Conservation (phyloP, 2,888 invertebrate genomes). For the Andrena hattorfiana region DNA sequence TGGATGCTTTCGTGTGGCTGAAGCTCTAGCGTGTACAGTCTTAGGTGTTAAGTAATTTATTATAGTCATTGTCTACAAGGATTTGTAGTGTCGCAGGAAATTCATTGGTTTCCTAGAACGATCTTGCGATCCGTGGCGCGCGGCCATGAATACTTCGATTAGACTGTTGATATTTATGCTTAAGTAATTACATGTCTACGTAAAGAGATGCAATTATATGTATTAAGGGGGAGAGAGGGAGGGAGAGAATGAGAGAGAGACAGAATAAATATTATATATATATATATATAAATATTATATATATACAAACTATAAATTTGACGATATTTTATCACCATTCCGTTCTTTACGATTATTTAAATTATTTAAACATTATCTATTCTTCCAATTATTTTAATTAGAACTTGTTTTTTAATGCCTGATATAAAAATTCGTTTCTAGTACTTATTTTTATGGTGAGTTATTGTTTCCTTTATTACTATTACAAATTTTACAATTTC, state of each 20-base stretch:
- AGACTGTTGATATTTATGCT: slow-evolving; percentile 48
- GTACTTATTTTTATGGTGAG: too few relatives aligned
- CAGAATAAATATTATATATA: slow-evolving; percentile 51
- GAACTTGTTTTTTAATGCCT: too few relatives aligned
- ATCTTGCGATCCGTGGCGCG: slow-evolving; percentile 3
- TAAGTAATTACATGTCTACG: slow-evolving; percentile 41
- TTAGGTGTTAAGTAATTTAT: slow-evolving; percentile 49
- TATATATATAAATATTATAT: slow-evolving; percentile 14
- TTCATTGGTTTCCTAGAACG: neutral
- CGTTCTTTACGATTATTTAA: too few relatives aligned
- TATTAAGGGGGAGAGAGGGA: too few relatives aligned
- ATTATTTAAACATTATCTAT: too few relatives aligned
- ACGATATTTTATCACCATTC: too few relatives aligned
- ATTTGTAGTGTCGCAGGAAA: slow-evolving; percentile 15
- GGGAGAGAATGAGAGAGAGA: neutral
- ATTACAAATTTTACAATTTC: too few relatives aligned
- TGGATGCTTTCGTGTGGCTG: slow-evolving; percentile 13
- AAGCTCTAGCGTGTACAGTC: slow-evolving; percentile 32
- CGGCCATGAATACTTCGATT: slow-evolving; percentile 8
- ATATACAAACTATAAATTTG: too few relatives aligned
- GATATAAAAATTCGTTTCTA: too few relatives aligned
- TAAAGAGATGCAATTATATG: slow-evolving; percentile 32
- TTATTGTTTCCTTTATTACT: too few relatives aligned
- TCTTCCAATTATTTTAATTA: too few relatives aligned
- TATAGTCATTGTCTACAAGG: slow-evolving; percentile 20